These are phyloP conservation scores for Tyrannus savana DNA, from an alignment of 2,113 vertebrate species.

Conservation along the genomic window DNA sequence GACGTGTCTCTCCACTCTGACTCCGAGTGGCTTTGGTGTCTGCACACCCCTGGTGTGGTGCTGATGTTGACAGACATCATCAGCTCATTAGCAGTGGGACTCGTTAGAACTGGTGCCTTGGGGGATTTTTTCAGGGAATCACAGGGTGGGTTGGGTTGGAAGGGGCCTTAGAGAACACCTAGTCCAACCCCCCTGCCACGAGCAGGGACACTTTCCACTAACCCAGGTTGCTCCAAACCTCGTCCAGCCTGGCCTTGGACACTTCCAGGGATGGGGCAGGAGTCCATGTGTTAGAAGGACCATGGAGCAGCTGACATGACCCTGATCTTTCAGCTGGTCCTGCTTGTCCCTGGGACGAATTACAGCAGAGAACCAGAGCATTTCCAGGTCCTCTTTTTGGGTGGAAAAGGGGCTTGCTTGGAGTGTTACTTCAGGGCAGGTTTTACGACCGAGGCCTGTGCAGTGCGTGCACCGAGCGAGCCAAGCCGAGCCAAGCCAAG, in stretches of 20 bases:
- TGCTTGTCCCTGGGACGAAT: not conserved
- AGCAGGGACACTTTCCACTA: not conserved
- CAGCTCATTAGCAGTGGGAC: accelerated
- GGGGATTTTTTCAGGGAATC: not conserved
- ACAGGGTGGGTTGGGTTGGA: not conserved
- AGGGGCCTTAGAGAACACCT: not conserved
- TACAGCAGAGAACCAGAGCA: not conserved
- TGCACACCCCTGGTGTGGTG: not conserved
- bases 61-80: accelerated
- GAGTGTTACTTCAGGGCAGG: not conserved
- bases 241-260: accelerated
- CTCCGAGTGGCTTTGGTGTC: not conserved
- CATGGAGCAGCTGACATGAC: not conserved
- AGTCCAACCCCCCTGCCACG: not conserved
- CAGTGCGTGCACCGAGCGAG: not conserved
- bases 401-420: not conserved
- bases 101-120: not conserved
- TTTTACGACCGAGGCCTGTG: not conserved
- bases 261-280: not conserved
- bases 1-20: not conserved
- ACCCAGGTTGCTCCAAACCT: not conserved
- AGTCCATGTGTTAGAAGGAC: accelerated
- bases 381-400: not conserved
- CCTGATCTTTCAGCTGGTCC: not conserved
- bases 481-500: not conserved